Evolutionary conservation across 2,797 vertebrate species (phyloP).

Genomic region (Darevskia mixta): DNA sequence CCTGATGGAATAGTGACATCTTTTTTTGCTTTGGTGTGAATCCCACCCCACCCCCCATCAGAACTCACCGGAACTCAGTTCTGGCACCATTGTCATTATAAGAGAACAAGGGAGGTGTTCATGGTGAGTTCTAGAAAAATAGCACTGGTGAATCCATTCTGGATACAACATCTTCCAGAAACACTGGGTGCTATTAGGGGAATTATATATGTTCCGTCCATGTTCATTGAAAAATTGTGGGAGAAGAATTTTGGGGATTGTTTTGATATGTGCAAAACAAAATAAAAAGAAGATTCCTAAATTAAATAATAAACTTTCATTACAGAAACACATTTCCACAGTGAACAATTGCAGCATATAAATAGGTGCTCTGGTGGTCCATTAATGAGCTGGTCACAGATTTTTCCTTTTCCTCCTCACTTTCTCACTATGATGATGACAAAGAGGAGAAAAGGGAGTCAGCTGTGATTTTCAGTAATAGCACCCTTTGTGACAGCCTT

Average conservation of each 20-base stretch:
- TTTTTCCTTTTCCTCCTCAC: neutral
- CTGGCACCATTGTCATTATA: too few species aligned
- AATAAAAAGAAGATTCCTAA: neutral
- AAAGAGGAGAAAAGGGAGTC: conserved; percentile 19
- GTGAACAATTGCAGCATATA: neutral
- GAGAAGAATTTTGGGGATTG: neutral
- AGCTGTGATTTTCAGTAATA: neutral
- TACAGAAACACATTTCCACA: neutral
- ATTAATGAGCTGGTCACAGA: neutral
- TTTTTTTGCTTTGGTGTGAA: neutral
- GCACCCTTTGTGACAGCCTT: neutral
- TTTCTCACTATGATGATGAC: neutral
- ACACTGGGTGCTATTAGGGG: neutral
- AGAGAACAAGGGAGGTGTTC: too few species aligned
- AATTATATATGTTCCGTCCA: neutral
- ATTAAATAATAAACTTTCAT: neutral
- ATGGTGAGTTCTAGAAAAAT: too few species aligned
- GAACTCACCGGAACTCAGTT: too few species aligned
- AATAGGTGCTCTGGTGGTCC: neutral
- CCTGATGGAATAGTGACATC: neutral
- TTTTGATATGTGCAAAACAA: neutral
- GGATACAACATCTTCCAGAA: neutral
- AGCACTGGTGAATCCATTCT: neutral
- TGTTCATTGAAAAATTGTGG: neutral
- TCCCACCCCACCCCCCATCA: too few species aligned